Evolutionary conservation across 1,140 invertebrate species (phyloP).

Genomic region (Drosophila punjabiensis): DNA sequence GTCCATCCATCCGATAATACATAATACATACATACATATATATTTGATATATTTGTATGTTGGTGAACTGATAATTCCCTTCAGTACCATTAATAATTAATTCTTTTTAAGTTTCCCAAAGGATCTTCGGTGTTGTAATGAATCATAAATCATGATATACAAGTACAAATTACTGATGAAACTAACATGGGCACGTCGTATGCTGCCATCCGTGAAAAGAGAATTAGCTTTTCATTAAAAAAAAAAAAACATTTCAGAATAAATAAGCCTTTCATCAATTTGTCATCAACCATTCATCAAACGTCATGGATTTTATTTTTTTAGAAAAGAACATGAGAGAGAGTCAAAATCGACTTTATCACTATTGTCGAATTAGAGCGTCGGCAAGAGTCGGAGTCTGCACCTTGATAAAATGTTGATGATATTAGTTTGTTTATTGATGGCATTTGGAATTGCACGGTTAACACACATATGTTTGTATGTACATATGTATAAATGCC

Average conservation of each 20-base stretch:
- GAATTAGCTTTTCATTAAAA: not conserved
- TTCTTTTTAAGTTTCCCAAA: not conserved
- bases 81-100: not conserved
- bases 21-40: not conserved
- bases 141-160: not conserved
- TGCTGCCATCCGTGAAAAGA: not conserved
- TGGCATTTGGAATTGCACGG: not conserved
- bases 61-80: not conserved
- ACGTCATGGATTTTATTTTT: not conserved
- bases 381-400: not conserved
- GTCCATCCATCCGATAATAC: not conserved
- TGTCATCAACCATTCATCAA: not conserved
- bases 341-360: not conserved
- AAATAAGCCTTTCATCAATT: not conserved
- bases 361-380: not conserved
- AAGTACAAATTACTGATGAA: not conserved
- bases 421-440: not conserved
- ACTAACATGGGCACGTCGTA: not conserved
- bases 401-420: not conserved
- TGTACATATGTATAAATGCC: not conserved
- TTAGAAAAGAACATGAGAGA: not conserved
- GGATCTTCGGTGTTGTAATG: not conserved
- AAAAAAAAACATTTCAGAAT: not conserved
- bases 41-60: not conserved
- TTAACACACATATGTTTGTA: conserved; percentile 4